Conservation (phyloP, 2,797 vertebrate genomes). For the Novumbra hubbsi region DNA sequence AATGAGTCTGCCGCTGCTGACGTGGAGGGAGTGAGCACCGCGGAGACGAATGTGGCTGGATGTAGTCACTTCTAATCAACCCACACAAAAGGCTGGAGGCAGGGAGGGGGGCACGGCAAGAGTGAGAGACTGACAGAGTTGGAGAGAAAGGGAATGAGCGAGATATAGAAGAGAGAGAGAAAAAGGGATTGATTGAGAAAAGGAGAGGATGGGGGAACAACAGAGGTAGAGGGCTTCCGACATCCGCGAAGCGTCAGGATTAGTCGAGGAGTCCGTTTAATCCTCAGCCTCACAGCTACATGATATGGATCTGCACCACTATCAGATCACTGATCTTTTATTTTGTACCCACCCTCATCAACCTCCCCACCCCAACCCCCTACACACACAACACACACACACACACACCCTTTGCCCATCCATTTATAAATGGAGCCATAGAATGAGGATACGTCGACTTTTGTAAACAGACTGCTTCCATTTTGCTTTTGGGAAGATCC, state of each 20-base stretch:
- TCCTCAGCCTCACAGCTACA: conserved; percentile 4
- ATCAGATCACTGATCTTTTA: neutral
- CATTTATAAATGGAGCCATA: neutral
- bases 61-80: neutral
- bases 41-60: conserved; percentile 10
- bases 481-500: neutral
- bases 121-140: neutral
- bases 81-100: neutral
- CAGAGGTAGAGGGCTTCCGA: neutral
- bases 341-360: neutral
- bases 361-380: too few relatives aligned
- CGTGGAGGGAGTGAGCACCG: neutral
- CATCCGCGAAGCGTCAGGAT: neutral
- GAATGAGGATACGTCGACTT: too few relatives aligned
- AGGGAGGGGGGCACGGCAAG: neutral
- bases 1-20: neutral
- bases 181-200: neutral
- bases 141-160: neutral
- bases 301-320: neutral
- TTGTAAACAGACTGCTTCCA: neutral
- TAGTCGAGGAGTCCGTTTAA: neutral
- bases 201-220: neutral
- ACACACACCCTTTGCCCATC: neutral
- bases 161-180: neutral
- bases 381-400: too few relatives aligned